Conservation (phyloP, 2,113 vertebrate species). For the Alectura lathami region DNA sequence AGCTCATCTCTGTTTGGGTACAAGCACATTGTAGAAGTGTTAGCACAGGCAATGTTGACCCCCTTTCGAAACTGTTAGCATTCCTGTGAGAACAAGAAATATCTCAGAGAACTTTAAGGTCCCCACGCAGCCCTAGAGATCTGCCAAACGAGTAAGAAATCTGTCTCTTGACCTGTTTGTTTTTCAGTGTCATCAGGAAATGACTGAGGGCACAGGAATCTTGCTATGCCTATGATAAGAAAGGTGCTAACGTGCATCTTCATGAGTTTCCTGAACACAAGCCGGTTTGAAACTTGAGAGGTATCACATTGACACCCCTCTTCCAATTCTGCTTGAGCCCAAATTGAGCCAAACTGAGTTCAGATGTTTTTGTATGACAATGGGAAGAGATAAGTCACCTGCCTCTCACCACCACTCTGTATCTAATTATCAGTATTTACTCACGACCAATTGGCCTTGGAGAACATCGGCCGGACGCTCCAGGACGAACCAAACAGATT, state of each 20-base stretch:
- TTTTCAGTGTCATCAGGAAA: background rate
- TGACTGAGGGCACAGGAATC: background rate
- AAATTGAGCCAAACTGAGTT: too few relatives aligned
- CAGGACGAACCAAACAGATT: constrained; percentile 95
- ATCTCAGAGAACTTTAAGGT: background rate
- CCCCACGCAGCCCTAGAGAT: background rate
- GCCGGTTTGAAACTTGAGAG: background rate
- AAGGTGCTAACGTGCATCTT: background rate
- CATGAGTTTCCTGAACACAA: background rate
- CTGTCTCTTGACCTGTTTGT: background rate
- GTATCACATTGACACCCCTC: background rate
- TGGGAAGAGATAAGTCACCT: background rate
- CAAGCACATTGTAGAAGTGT: background rate
- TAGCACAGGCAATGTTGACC: background rate
- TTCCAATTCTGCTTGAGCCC: background rate
- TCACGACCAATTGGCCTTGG: constrained; percentile 91
- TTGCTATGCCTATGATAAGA: background rate
- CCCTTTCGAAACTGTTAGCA: background rate
- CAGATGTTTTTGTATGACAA: background rate
- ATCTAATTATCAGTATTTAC: constrained; percentile 57
- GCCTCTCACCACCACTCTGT: background rate
- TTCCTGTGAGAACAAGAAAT: background rate
- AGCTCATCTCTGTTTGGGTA: constrained; percentile 72
- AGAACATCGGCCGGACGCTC: constrained; percentile 94
- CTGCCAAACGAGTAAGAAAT: background rate